A percentile compares a stretch with the other conserved stretches of the same genome.
Conservation (phyloP, 2,888 invertebrate species). For the Cheilosia vernalis region DNA sequence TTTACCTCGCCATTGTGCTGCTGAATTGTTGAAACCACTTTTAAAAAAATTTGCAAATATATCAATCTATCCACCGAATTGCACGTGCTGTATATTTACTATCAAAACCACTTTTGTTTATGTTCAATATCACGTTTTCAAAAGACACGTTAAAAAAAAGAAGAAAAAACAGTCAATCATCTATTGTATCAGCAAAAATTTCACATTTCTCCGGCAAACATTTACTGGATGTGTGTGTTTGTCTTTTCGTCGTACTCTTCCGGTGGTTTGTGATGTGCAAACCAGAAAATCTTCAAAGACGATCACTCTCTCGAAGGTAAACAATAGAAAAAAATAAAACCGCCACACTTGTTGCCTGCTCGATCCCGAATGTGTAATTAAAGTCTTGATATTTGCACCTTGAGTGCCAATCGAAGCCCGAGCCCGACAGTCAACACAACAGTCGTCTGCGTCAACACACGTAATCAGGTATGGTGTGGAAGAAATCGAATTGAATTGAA, state of each 20-base stretch:
- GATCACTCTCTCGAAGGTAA: conserved; percentile 44
- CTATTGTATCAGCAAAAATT: conserved; percentile 60
- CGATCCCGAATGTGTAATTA: conserved; percentile 70
- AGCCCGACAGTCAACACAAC: conserved; percentile 20
- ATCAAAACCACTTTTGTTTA: neutral
- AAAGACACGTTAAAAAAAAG: conserved; percentile 13
- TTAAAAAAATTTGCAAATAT: neutral
- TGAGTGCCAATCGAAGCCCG: conserved; percentile 66
- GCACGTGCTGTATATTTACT: neutral
- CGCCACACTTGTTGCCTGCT: conserved; percentile 68
- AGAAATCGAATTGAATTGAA: conserved; percentile 57
- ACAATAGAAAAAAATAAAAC: conserved; percentile 45
- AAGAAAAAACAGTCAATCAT: conserved; percentile 48
- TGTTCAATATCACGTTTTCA: conserved; percentile 27
- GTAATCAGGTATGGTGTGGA: conserved; percentile 44
- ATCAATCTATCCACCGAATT: neutral
- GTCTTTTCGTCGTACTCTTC: conserved; percentile 1
- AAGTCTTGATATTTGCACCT: conserved; percentile 71
- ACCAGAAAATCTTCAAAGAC: conserved; percentile 20
- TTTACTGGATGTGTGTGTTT: conserved; percentile 15
- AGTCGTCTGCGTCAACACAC: conserved; percentile 14
- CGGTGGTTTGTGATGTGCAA: conserved; percentile 20
- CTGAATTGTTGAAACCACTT: neutral
- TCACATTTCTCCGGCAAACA: conserved; percentile 63
- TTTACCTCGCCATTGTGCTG: conserved; percentile 47